Percentiles rank a stretch among this genome's conserved stretches.
Conservation (phyloP, 2,797 vertebrate genomes). For the Typhlichthys eigenmanni region DNA sequence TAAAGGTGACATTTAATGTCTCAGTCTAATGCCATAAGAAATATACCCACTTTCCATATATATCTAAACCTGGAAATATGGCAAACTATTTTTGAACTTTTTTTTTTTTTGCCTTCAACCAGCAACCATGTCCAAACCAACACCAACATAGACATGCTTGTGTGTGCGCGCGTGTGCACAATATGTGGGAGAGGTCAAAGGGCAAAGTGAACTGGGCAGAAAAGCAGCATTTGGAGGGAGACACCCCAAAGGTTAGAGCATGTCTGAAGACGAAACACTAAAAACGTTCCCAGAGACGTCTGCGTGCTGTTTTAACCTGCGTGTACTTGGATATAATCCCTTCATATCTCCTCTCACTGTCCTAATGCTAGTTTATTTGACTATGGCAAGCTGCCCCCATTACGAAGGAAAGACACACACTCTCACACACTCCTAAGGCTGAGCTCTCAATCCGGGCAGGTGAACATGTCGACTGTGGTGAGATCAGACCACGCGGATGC, state of each 20-base stretch:
- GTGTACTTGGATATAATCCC: slow-evolving; percentile 47
- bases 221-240: slow-evolving; percentile 32
- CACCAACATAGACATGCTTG: background rate
- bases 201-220: background rate
- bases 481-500: slow-evolving; percentile 70
- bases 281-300: slow-evolving; percentile 36
- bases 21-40: too few species aligned
- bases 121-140: background rate
- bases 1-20: too few species aligned
- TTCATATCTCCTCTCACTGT: slow-evolving; percentile 43
- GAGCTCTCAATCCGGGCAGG: slow-evolving; percentile 70
- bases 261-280: slow-evolving; percentile 50
- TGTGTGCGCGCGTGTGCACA: background rate
- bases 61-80: too few species aligned
- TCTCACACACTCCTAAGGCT: slow-evolving; percentile 55
- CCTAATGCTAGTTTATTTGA: slow-evolving; percentile 51
- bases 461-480: slow-evolving; percentile 80
- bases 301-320: slow-evolving; percentile 51
- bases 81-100: too few species aligned
- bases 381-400: slow-evolving; percentile 47
- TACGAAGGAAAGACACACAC: slow-evolving; percentile 43
- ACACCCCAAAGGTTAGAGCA: slow-evolving; percentile 47
- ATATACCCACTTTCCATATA: too few species aligned
- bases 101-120: background rate
- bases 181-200: slow-evolving; percentile 14